Evolutionary conservation across 2,113 vertebrate species (phyloP).

Genomic region (Polypterus bichir): DNA sequence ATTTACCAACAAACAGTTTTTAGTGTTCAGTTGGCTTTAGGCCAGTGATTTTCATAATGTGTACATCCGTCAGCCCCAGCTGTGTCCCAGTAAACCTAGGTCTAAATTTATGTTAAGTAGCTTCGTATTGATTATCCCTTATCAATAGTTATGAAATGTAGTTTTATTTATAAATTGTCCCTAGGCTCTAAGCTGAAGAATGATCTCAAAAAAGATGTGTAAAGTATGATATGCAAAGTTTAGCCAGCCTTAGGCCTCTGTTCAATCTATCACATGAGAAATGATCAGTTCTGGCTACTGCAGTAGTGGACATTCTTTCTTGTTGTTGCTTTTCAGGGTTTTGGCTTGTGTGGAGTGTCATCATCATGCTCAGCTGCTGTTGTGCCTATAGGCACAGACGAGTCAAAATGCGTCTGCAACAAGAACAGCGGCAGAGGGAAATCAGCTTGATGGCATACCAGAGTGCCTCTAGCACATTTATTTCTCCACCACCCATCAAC

Average conservation of each 20-base stretch:
- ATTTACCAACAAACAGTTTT: too few relatives aligned
- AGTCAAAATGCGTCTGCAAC: slow-evolving; percentile 64
- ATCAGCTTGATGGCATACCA: slow-evolving; percentile 73
- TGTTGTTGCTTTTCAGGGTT: slow-evolving; percentile 44
- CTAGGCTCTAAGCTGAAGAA: too few relatives aligned
- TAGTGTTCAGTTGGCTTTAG: too few relatives aligned
- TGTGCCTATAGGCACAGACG: slow-evolving; percentile 65
- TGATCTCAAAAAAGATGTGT: too few relatives aligned
- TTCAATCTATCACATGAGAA: slow-evolving; percentile 7
- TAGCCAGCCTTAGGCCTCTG: slow-evolving; percentile 11
- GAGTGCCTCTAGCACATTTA: slow-evolving; percentile 56
- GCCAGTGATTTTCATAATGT: too few relatives aligned
- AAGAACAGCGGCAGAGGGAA: slow-evolving; percentile 64
- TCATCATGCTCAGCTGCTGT: slow-evolving; percentile 70
- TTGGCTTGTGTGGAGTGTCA: slow-evolving; percentile 68
- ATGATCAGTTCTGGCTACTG: slow-evolving; percentile 15
- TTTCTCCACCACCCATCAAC: slow-evolving; percentile 50
- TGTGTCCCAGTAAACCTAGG: too few relatives aligned
- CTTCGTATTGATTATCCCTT: too few relatives aligned
- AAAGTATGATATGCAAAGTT: slow-evolving; percentile 8
- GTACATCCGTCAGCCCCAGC: too few relatives aligned
- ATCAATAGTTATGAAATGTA: slow-evolving; percentile 21
- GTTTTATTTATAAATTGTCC: slow-evolving; percentile 20
- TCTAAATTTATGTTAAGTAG: too few relatives aligned
- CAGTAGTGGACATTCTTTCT: not conserved